These are phyloP conservation scores for Drosophila subpulchrella DNA, from an alignment of 1,140 invertebrate species.

Conservation along the genomic window DNA sequence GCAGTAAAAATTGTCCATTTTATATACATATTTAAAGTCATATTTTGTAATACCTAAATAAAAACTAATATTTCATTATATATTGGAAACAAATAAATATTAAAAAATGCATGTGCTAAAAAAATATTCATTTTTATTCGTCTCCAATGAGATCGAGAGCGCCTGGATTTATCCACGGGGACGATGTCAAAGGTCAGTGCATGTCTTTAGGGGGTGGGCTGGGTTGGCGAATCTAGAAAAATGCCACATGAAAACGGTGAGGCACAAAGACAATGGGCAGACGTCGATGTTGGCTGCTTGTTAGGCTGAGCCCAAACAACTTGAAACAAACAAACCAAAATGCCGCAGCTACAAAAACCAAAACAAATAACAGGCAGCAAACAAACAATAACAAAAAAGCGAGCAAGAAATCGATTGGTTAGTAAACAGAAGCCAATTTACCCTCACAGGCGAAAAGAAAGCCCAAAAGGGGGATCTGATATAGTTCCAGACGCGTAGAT, in stretches of 20 bases:
- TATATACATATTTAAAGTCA: too few species aligned
- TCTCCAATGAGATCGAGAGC: conserved; percentile 12
- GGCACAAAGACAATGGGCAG: conserved; percentile 69
- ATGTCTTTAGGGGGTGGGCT: conserved; percentile 59
- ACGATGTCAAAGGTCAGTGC: conserved; percentile 75
- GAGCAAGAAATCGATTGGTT: conserved; percentile 21
- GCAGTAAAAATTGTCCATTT: too few species aligned
- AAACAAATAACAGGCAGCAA: conserved; percentile 50
- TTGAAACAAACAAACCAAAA: conserved; percentile 73
- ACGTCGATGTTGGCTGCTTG: conserved; percentile 70
- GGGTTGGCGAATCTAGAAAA: conserved; percentile 77
- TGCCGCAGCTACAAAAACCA: conserved; percentile 50
- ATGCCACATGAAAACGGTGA: conserved; percentile 52
- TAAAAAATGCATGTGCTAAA: background rate
- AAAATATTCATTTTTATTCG: background rate
- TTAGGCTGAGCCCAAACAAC: conserved; percentile 62
- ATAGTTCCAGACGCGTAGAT: conserved; percentile 1
- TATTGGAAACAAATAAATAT: too few species aligned
- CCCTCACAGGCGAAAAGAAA: conserved; percentile 22
- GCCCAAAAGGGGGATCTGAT: background rate
- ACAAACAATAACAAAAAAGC: conserved; percentile 44
- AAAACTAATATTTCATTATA: too few species aligned
- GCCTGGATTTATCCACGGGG: conserved; percentile 7
- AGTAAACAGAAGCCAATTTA: conserved; percentile 40
- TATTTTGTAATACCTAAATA: too few species aligned